A percentile compares a stretch with the other conserved stretches of the same genome.
Conservation (phyloP, 2,797 vertebrate genomes). For the Bradypodion pumilum region DNA sequence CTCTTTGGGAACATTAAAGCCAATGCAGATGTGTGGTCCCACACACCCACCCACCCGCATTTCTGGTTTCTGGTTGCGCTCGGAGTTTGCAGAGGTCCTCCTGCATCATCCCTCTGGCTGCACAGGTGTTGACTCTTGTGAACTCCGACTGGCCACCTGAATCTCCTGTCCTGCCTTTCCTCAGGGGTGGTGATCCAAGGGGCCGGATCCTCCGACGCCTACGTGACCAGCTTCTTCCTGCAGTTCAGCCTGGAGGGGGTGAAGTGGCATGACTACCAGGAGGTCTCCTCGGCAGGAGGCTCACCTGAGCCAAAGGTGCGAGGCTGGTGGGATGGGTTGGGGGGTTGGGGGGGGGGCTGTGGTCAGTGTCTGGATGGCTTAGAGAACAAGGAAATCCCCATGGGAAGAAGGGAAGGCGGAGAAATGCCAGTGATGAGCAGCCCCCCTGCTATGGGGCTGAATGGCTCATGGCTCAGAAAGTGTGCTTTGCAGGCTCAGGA, state of each 20-base stretch:
- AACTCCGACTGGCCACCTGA: not conserved
- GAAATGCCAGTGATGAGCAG: not conserved
- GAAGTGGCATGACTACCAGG: slow-evolving; percentile 80
- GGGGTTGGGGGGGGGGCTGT: not conserved
- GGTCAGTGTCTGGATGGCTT: not conserved
- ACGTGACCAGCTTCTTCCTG: slow-evolving; percentile 82
- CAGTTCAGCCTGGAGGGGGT: slow-evolving; percentile 82
- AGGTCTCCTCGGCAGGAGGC: slow-evolving; percentile 64
- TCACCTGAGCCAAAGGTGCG: slow-evolving; percentile 76
- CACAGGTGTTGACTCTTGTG: slow-evolving; percentile 75
- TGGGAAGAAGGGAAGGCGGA: too few relatives aligned
- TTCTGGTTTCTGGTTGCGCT: too few relatives aligned
- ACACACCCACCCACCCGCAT: too few relatives aligned
- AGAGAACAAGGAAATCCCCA: not conserved
- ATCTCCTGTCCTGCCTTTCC: not conserved
- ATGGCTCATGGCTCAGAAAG: too few relatives aligned
- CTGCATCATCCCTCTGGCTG: too few relatives aligned
- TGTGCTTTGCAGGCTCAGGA: too few relatives aligned
- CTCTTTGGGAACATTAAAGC: not conserved
- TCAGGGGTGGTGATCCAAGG: slow-evolving; percentile 83
- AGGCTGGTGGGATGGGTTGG: too few relatives aligned
- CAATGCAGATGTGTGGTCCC: too few relatives aligned
- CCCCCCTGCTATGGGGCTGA: not conserved
- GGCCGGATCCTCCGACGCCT: slow-evolving; percentile 73
- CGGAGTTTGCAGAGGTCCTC: too few relatives aligned